Evolutionary conservation across 2,888 invertebrate genomes (phyloP), one percentile per base, ranked within the genome.

Genomic region (Acanthococcus lagerstroemiae): DNA sequence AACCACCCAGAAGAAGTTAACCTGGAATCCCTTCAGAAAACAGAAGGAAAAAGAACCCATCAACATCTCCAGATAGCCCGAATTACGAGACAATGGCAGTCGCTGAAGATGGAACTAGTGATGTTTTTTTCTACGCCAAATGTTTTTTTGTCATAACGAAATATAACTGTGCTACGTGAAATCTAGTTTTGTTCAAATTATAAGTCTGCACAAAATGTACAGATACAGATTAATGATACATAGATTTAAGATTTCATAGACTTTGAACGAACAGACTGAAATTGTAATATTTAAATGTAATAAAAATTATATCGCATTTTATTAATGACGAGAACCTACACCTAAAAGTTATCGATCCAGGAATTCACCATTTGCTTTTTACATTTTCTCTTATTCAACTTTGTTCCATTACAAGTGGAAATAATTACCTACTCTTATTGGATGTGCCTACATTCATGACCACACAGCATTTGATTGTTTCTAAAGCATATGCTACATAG

Each of bases 21-120:
- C 72, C 50, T 87, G 87, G 87, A 88, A 87, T 74, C 86, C 86
- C 0, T 88, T 88, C 77, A 81, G 84, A 68, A 79, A 85, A 56
- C 81, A 84, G 70, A 78, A 81, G 2, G 74, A 69, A n/a, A 68
- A 67, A 19, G 72, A 71, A 19, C 61, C 69, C 4, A 65, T 52
- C 17, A 71, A 71, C 63, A 69, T 72, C 19, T 63, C 56, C 4
- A 67, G 67, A 67, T 60, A 52, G 55, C 37, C 7, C 37, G 12
- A 37, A 37, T 12, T 9, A 37, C 37, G 7, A 7, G 37, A 37
- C 7, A 37, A 37, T 12, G 12, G 37, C 37, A 37, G 7, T 37
- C 7, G 37, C 7, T 9, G 12, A 37, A 37, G 12, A 15, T 37
- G 37, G 12, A 37, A 37, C 12, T 37, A 37, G 3, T 3, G 37